Percentiles rank a stretch among this genome's conserved stretches.
These are phyloP conservation scores for Trochalopteron elliotii DNA, from an alignment of 2,113 vertebrate species.

Conservation along the genomic window DNA sequence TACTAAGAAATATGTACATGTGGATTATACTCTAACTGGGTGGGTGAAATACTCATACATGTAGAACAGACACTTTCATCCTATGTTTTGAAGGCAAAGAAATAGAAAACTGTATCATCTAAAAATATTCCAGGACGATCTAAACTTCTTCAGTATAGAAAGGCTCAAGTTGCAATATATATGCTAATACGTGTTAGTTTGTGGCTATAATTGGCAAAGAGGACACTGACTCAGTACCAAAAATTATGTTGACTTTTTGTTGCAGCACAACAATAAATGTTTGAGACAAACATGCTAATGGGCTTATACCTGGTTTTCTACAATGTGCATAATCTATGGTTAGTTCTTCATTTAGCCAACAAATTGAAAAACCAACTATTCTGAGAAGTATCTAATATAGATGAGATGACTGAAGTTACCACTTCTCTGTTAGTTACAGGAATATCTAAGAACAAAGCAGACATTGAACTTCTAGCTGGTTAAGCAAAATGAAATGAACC, in stretches of 20 bases:
- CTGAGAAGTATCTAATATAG: neutral
- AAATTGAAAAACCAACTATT: neutral
- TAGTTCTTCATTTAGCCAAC: neutral
- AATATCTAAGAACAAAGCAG: neutral
- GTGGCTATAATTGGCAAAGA: neutral
- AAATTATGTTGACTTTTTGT: neutral
- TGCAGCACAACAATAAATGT: neutral
- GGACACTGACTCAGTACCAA: neutral
- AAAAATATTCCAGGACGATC: neutral
- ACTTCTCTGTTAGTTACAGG: neutral
- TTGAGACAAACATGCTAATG: neutral
- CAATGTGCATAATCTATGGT: neutral
- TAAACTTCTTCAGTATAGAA: neutral
- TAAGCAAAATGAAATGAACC: neutral
- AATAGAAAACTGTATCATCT: neutral
- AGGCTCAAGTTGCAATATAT: neutral
- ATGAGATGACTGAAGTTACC: neutral
- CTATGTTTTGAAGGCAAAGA: neutral
- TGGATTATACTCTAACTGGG: neutral
- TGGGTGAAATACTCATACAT: neutral
- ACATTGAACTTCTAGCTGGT: neutral
- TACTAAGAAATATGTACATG: neutral
- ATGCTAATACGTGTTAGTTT: neutral
- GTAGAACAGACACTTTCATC: neutral
- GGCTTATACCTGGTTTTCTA: neutral